phyloP scores from a whole-genome alignment of 1,140 invertebrate species.

The Ostrea denselamellosa region DNA sequence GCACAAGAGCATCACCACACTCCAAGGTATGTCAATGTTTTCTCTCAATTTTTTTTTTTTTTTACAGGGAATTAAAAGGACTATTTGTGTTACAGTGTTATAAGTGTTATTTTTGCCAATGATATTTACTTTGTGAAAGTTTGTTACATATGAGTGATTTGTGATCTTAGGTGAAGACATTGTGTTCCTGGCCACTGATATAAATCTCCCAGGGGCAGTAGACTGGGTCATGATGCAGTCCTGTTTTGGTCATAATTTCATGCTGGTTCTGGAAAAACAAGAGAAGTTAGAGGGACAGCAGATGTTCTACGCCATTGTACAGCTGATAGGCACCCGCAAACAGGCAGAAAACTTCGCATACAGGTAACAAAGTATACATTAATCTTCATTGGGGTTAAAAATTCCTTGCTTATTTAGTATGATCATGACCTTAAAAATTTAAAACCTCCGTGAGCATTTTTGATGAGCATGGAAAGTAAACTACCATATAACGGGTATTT shows the following conservation, averaged over 20 bases:
- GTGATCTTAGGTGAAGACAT: constrained; percentile 91
- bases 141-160: background rate
- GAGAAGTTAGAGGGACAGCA: constrained; percentile 97
- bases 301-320: constrained; percentile 99
- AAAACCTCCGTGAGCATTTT: too few relatives aligned
- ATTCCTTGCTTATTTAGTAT: too few relatives aligned
- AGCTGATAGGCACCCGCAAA: constrained; percentile 98
- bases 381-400: too few relatives aligned
- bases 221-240: constrained; percentile 99
- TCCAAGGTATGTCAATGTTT: constrained; percentile 82
- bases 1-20: constrained; percentile 99
- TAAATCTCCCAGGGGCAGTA: constrained; percentile 98
- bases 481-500: too few relatives aligned
- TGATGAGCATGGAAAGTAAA: too few relatives aligned
- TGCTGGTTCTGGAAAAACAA: constrained; percentile 99
- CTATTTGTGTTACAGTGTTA: background rate
- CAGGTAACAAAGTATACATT: constrained; percentile 79
- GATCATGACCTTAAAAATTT: too few relatives aligned
- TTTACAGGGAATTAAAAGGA: background rate
- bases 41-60: background rate
- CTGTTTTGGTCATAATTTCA: constrained; percentile 99
- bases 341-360: constrained; percentile 99
- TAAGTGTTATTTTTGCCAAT: too few relatives aligned
- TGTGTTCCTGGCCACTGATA: constrained; percentile 99
- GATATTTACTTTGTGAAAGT: background rate